phyloP scores from a whole-genome alignment of 1,140 invertebrate genomes.

The Aphelinus atriplicis region DNA sequence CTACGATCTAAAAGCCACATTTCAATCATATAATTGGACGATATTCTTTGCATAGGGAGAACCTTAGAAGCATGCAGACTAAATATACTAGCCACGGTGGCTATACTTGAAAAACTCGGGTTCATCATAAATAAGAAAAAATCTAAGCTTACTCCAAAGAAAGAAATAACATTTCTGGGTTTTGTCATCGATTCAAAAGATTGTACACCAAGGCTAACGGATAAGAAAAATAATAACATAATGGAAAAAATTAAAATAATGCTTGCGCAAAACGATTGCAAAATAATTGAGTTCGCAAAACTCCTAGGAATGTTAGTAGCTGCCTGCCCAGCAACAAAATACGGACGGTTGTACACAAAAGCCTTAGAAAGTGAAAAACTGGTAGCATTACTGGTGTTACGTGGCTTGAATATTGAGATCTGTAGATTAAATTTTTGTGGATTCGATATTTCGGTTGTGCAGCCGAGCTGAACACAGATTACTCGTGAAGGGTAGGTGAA shows the following conservation, averaged over 20 bases:
- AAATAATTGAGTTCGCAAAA: conserved; percentile 44
- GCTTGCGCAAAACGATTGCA: conserved; percentile 22
- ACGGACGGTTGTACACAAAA: conserved; percentile 46
- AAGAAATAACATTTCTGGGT: conserved; percentile 40
- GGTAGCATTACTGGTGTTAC: not conserved
- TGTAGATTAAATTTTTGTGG: too few relatives aligned
- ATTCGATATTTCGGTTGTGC: too few relatives aligned
- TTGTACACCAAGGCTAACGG: conserved; percentile 10
- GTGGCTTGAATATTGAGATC: too few relatives aligned
- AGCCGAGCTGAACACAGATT: too few relatives aligned
- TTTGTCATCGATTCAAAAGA: conserved; percentile 36
- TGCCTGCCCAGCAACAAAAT: conserved; percentile 42
- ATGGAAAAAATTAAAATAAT: not conserved
- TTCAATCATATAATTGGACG: conserved; percentile 34
- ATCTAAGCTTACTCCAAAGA: conserved; percentile 32
- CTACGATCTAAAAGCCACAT: conserved; percentile 35
- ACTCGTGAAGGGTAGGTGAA: too few relatives aligned
- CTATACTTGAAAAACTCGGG: conserved; percentile 39
- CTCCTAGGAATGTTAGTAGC: conserved; percentile 44
- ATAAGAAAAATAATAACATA: conserved; percentile 21
- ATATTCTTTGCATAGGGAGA: conserved; percentile 31
- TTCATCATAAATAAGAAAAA: conserved; percentile 47
- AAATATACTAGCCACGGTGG: conserved; percentile 1
- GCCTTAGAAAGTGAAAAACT: conserved; percentile 44
- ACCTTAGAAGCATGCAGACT: conserved; percentile 16